Base-by-base conservation (phyloP, 2,113 vertebrate genomes). In the Irena cyanogastra region DNA sequence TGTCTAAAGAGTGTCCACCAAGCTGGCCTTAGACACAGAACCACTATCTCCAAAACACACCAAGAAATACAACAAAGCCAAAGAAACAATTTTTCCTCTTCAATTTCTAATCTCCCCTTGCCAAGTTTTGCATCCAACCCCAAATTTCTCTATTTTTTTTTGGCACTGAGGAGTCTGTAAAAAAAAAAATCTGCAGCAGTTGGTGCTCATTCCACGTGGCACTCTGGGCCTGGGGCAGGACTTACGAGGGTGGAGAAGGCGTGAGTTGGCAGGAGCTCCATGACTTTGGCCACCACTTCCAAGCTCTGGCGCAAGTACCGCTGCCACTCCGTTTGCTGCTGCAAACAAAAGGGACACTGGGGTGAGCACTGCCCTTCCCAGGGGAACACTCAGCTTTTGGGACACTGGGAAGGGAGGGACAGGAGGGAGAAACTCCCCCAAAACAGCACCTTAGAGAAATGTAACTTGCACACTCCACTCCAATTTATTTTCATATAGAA, bases 291-390 rank as follows among this genome's bases (percentile, higher is more conserved):
- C 97, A 99, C 99, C 33, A 99, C 99, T 94, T 99, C 99, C 97
- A 99, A 97, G 98, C 99, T 99, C 98, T 99, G 99, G 97, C 99
- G 99, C 96, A 99, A 97, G 98, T 99, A 99, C 96, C 98, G 98
- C 97, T 99, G 99, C 99, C 99, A 99, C 96, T 99, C 99, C 0
- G 99, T 99, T 95, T 99, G 99, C 98, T 99, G 99, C 99, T 99
- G 97, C 28, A 89, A 39, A 4, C 18, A 22, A 1, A 44, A 68
- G 91, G 91, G 87, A 97, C 56, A 94, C 20, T 9, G 35, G 11
- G 44, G 41, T 97, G 15, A 94, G 72, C 64, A 91, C 83, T 47
- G 96, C 64, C 39, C 44, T 44, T 26, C 37, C 60, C 47, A 10
- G 31, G 31, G 61, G 6, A 69, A 28, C 33, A 21, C 30, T 6